These are phyloP conservation scores for Calosoma granatense DNA, from an alignment of 1,140 invertebrate species.

Conservation along the genomic window DNA sequence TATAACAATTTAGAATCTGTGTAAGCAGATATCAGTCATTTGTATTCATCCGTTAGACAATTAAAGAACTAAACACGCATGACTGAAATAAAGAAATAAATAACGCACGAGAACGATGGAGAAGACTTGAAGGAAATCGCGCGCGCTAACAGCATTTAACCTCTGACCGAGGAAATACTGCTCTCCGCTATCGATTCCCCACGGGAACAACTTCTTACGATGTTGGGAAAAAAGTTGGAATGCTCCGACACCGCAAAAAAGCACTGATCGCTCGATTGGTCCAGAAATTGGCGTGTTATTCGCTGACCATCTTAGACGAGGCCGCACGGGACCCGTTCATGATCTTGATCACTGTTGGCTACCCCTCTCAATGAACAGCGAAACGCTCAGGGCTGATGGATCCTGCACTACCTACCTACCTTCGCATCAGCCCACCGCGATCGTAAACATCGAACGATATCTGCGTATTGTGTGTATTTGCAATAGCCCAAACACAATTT, in stretches of 20 bases:
- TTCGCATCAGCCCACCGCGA: neutral
- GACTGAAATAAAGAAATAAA: neutral
- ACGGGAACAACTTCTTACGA: conserved; percentile 28
- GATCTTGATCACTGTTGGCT: neutral
- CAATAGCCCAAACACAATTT: no score
- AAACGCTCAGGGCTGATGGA: neutral
- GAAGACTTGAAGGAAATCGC: neutral
- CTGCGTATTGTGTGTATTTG: neutral
- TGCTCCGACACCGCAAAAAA: conserved; percentile 20
- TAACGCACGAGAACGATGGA: no score
- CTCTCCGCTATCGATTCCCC: conserved; percentile 25
- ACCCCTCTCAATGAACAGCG: neutral
- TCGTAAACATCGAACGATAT: neutral
- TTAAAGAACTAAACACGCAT: no score
- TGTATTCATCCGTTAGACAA: no score
- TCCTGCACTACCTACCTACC: neutral
- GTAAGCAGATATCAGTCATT: no score
- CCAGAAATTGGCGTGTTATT: conserved; percentile 28
- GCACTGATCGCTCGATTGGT: conserved; percentile 24
- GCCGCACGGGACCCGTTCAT: conserved; percentile 20
- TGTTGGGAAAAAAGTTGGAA: conserved; percentile 25
- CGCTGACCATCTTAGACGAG: conserved; percentile 15
- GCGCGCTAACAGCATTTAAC: conserved; percentile 24
- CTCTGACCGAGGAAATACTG: conserved; percentile 27
- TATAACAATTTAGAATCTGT: no score